Evolutionary conservation across 2,888 invertebrate species (phyloP), one percentile per base, ranked within the genome.

Genomic region (Athripsodes cinereus): DNA sequence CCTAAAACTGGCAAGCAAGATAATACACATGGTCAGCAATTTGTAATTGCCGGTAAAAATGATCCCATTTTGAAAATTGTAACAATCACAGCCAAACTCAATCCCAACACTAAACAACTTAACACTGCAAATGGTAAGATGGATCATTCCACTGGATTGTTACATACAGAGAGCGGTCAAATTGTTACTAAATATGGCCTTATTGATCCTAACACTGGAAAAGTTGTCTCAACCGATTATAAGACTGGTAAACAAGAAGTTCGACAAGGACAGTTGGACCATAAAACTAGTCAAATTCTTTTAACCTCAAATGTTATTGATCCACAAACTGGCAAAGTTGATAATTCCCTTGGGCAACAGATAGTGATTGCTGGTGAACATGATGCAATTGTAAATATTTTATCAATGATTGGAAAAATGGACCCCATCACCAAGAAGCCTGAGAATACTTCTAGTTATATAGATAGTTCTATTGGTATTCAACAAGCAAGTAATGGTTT

Each of bases 251-350:
- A 85, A 67, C 81, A 77, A 64, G 85, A 85, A 65, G 74, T 81
- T 2, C 81, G 81, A 69, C 82, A 85, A 69, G 87, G 87, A 1
- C 83, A 84, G 66, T 77, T 87, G n/a, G 87, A 87, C 66, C 78
- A 81, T n/a, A 80, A 82, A 66, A 87, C 87, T 8, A 85, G 86
- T 16, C 85, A 86, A 65, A 73, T 87, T 55, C 76, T 84, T 20
- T 75, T 87, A 10, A 78, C 82, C 1, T 81, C 81, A 11, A 85
- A 83, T 20, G 82, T 86, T 2, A 67, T 78, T 1, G 85, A 87
- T 70, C 85, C 85, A 0, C 80, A 79, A 65, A 85, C 85, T 1
- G 86, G 86, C 1, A 85, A 85, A 68, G 71, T 81, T 1, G 86
- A 87, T 69, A 79, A 84, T 13, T 79, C 80, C 0, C 72, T 86